Base-by-base conservation (phyloP, 2,797 vertebrate genomes). In the Sebastes melanostomus region DNA sequence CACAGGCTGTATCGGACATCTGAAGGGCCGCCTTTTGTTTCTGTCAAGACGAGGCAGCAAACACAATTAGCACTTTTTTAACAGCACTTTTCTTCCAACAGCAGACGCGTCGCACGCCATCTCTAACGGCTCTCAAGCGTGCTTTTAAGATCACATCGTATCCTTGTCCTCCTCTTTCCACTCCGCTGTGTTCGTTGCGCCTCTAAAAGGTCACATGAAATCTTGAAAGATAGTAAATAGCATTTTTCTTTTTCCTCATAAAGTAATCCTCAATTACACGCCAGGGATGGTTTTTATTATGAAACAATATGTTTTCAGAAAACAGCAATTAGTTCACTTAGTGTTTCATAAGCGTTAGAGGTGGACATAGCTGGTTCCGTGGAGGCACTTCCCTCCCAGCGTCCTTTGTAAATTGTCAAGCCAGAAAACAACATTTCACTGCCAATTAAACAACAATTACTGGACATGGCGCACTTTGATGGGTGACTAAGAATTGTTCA, bases 381-480 rank as follows among this genome's bases (percentile, higher is more conserved):
- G 16, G 66, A 85, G 56, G 62, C 34, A 29, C 63, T 52, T 74
- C 62, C 68, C 84, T 74, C 72, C 60, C 20, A n/a, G 63, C 13
- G 34, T 81, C 81, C 74, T 87, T 87, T 86, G 78, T 79, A 79
- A 92, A 88, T 74, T 85, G 85, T 88, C 89, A 88, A 90, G 83
- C 82, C 88, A 91, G 91, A 93, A 92, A 92, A 89, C 90, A 93
- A 89, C 91, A 92, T 94, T 94, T 94, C 86, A 91, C 86, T 84
- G 85, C 83, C 92, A 93, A 93, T 94, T 94, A 93, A 93, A 90
- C 91, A 93, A 88, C 92, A 89, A 91, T 92, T 92, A 94, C 88
- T 75, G 87, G 83, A 86, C 89, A 81, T 16, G 65, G 79, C 34
- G 55, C 86, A 82, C 85, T 88, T 87, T 89, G 88, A 90, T 84